Percentiles rank a stretch among this genome's conserved stretches.
phyloP scores from a whole-genome alignment of 2,113 vertebrate species.

The Podiceps cristatus region DNA sequence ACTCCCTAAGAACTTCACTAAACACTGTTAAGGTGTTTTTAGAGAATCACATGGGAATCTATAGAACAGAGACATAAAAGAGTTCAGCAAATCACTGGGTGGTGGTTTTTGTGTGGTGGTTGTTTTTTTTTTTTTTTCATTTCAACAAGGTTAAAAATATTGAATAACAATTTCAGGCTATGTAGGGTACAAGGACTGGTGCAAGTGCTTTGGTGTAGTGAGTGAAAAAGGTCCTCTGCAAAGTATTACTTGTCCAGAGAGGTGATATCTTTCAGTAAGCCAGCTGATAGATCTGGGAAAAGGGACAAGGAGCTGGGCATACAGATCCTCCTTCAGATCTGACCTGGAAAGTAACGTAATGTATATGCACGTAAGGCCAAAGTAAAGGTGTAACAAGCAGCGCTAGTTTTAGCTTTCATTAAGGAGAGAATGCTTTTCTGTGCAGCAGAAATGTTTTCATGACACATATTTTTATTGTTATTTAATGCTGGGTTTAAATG shows the following conservation, averaged over 20 bases:
- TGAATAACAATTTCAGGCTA: not conserved
- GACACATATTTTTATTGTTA: slow-evolving; percentile 1
- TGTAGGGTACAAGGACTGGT: not conserved
- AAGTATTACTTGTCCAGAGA: not conserved
- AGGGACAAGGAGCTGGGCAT: not conserved
- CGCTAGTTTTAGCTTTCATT: not conserved
- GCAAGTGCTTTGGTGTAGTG: not conserved
- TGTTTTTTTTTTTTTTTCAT: not conserved
- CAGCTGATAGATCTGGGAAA: not conserved
- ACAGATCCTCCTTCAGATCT: not conserved
- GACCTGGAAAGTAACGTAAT: not conserved
- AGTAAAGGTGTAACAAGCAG: not conserved
- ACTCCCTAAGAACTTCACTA: not conserved
- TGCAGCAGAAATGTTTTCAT: not conserved
- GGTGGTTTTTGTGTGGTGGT: not conserved
- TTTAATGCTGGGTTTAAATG: not conserved
- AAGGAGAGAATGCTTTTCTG: not conserved
- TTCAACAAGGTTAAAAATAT: not conserved
- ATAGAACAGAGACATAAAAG: not conserved
- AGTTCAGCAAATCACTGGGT: not conserved
- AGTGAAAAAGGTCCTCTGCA: not conserved
- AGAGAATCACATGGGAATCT: not conserved
- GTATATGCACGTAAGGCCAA: not conserved
- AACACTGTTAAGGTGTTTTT: not conserved
- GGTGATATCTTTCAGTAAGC: not conserved